These are phyloP conservation scores for Sternotherus odoratus DNA, from an alignment of 2,797 vertebrate genomes.

Conservation along the genomic window DNA sequence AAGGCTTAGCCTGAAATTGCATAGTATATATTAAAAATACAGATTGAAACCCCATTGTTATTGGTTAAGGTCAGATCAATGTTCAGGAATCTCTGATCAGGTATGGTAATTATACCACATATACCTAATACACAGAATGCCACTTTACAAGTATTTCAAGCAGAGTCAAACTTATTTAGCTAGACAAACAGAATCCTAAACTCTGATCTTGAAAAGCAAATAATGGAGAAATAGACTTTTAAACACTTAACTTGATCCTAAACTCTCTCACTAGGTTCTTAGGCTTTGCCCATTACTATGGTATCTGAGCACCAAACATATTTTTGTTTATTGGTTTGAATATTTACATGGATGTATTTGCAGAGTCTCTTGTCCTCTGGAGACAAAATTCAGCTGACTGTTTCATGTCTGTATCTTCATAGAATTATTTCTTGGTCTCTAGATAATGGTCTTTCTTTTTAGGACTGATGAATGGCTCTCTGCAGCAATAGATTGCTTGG, in stretches of 20 bases:
- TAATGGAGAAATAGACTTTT: not conserved
- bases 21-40: not conserved
- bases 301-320: not conserved
- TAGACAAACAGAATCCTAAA: not conserved
- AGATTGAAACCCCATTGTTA: not conserved
- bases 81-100: conserved; percentile 43
- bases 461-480: conserved; percentile 97
- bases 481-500: conserved; percentile 92
- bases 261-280: not conserved
- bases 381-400: not conserved
- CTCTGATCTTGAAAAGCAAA: not conserved
- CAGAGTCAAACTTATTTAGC: too few species aligned
- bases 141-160: too few species aligned
- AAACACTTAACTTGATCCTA: not conserved
- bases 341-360: not conserved
- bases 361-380: not conserved
- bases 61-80: not conserved
- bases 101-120: not conserved
- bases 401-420: not conserved
- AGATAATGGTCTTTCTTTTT: conserved; percentile 24
- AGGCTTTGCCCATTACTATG: not conserved
- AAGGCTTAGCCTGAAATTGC: not conserved
- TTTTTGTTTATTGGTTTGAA: not conserved
- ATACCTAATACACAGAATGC: not conserved
- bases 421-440: not conserved